Percentiles rank a stretch among this genome's conserved stretches.
These are phyloP conservation scores for Nomada fabriciana DNA, from an alignment of 2,888 invertebrate species.

Conservation along the genomic window DNA sequence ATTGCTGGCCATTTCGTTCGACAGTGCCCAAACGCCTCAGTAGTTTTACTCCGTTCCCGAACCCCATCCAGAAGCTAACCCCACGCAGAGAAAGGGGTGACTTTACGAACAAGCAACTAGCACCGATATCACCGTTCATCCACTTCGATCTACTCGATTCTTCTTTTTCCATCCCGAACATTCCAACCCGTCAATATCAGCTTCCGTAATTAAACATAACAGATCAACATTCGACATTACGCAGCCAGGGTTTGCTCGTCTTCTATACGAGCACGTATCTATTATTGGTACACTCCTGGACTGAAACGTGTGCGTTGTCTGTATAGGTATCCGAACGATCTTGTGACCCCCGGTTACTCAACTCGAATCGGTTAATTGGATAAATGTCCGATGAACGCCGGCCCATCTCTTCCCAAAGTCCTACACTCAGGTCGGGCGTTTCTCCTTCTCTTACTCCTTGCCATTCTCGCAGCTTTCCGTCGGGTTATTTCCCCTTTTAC, in stretches of 20 bases:
- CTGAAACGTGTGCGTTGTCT: slow-evolving; percentile 55
- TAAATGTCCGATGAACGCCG: slow-evolving; percentile 83
- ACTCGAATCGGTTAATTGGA: slow-evolving; percentile 83
- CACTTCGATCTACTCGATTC: slow-evolving; percentile 38
- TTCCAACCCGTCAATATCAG: slow-evolving; percentile 83
- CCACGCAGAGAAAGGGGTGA: slow-evolving; percentile 80
- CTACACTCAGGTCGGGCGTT: slow-evolving; percentile 68
- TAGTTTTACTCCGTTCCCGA: slow-evolving; percentile 69
- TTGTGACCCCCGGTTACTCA: slow-evolving; percentile 75
- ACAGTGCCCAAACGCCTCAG: slow-evolving; percentile 78
- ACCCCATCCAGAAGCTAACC: slow-evolving; percentile 72
- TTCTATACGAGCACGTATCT: slow-evolving; percentile 48
- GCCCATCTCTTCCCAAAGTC: slow-evolving; percentile 68
- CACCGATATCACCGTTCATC: slow-evolving; percentile 60
- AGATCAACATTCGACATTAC: slow-evolving; percentile 82
- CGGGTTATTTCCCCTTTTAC: slow-evolving; percentile 68
- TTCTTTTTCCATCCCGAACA: slow-evolving; percentile 69
- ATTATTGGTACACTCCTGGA: slow-evolving; percentile 47
- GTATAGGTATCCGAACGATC: slow-evolving; percentile 71
- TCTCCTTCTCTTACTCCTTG: slow-evolving; percentile 68
- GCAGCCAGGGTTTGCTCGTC: slow-evolving; percentile 52
- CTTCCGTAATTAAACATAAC: slow-evolving; percentile 84
- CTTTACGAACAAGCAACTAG: slow-evolving; percentile 79
- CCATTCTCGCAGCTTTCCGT: slow-evolving; percentile 64
- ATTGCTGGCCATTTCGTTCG: slow-evolving; percentile 84